Conservation (phyloP, 1,140 invertebrate species). For the Acromyrmex echinatior region DNA sequence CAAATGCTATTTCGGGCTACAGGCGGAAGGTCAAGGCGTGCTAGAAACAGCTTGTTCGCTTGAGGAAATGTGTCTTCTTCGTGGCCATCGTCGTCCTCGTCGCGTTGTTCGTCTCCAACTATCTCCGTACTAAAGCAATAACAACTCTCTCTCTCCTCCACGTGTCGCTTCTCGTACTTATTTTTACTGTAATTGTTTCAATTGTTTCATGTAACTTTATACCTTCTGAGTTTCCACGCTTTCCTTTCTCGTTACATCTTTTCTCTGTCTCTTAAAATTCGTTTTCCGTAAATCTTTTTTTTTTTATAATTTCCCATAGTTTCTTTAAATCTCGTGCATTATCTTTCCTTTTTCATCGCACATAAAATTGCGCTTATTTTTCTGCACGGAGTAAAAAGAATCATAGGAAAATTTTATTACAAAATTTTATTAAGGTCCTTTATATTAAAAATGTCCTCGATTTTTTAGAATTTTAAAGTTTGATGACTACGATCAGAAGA, state of each 20-base stretch:
- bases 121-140: neutral
- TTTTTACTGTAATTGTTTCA: conserved; percentile 38
- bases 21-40: conserved; percentile 81
- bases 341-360: neutral
- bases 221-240: neutral
- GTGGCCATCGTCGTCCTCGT: conserved; percentile 4
- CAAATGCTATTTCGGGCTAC: conserved; percentile 77
- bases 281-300: neutral
- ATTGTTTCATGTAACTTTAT: conserved; percentile 27
- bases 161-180: neutral
- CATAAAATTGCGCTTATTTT: neutral
- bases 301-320: neutral
- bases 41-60: conserved; percentile 70
- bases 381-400: neutral
- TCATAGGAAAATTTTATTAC: neutral
- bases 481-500: neutral
- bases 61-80: conserved; percentile 69
- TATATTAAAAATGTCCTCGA: neutral
- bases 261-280: neutral
- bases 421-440: conserved; percentile 14
- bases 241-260: neutral
- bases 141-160: neutral
- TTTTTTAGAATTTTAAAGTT: neutral
- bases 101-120: conserved; percentile 30
- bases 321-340: neutral